Percentiles rank a stretch among this genome's conserved stretches.
Evolutionary conservation across 2,797 vertebrate genomes (phyloP).

Genomic region (Chelidonichthys spinosus): DNA sequence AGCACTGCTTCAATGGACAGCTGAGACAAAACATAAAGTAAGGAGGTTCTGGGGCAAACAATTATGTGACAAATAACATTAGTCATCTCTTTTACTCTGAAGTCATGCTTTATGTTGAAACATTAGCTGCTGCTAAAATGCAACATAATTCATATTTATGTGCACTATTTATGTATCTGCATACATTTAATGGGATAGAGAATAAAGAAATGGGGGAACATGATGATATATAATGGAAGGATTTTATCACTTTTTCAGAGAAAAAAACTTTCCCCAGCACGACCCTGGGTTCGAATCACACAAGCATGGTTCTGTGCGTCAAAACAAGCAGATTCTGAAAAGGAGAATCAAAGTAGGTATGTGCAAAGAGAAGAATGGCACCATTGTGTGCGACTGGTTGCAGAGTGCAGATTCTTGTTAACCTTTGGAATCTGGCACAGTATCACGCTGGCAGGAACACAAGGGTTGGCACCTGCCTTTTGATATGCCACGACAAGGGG

Average conservation of each 20-base stretch:
- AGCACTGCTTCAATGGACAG: not conserved
- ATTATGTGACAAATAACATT: not conserved
- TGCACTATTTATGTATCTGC: not conserved
- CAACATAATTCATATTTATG: not conserved
- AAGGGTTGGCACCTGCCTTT: slow-evolving; percentile 73
- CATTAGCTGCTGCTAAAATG: not conserved
- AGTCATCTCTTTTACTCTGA: not conserved
- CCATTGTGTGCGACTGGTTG: slow-evolving; percentile 74
- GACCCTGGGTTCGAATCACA: slow-evolving; percentile 53
- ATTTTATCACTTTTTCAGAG: slow-evolving; percentile 25
- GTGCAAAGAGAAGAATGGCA: slow-evolving; percentile 71
- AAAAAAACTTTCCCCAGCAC: slow-evolving; percentile 55
- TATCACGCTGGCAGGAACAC: slow-evolving; percentile 66
- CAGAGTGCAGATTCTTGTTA: slow-evolving; percentile 78
- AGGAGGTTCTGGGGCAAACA: not conserved
- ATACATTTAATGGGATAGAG: not conserved
- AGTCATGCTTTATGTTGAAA: slow-evolving; percentile 4
- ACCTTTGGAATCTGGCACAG: slow-evolving; percentile 77
- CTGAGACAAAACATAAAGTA: not conserved
- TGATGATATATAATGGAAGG: slow-evolving; percentile 13
- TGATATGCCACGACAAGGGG: slow-evolving; percentile 68
- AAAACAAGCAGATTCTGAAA: slow-evolving; percentile 69
- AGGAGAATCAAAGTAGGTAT: slow-evolving; percentile 70
- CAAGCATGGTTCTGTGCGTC: slow-evolving; percentile 65
- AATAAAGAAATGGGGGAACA: not conserved